Evolutionary conservation across 2,888 invertebrate species (phyloP), one percentile per base, ranked within the genome.

Genomic region (Brenthis hecate): DNA sequence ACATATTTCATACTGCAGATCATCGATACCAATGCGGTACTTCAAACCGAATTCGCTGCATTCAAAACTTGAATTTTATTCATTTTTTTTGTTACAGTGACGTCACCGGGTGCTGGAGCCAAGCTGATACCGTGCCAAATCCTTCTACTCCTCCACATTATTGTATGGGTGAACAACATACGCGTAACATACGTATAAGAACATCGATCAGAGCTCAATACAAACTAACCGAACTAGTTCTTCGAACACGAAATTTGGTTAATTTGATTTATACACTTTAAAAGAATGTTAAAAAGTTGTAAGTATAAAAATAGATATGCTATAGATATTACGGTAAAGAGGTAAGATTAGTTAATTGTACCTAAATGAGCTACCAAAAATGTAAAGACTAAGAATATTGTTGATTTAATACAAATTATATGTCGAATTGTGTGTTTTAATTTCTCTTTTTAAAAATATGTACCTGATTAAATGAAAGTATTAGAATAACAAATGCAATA

Each of bases 351-450:
- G 81, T 77, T 81, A 81, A 84, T 70, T 83, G 80, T 85, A 87
- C 83, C 83, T 84, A 86, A 89, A 88, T 80, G 90, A 91, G 91
- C 91, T 91, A 85, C 92, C 92, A 92, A 92, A 87, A 90, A 85
- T 91, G 91, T 91, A 89, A 90, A 92, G 87, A 90, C 84, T 88
- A 91, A 89, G 86, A 80, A 84, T 86, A 92, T 90, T 92, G 92
- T 92, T 92, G 92, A 91, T 92, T 92, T 92, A 92, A 92, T 92
- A 92, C 89, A 92, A 91, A 92, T 89, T 91, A 91, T 89, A 89
- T 91, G 91, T 91, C 87, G 75, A 78, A 64, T 69, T 76, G 76
- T 80, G 72, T 81, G 77, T 88, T 86, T 91, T 78, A 81, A 78
- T 82, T 77, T 43, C 28, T 28, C 28, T 28, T 28, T 28, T 28